A percentile compares a stretch with the other conserved stretches of the same genome.
Evolutionary conservation across 2,888 invertebrate species (phyloP).

Genomic region (Alloscopus bannaensis): DNA sequence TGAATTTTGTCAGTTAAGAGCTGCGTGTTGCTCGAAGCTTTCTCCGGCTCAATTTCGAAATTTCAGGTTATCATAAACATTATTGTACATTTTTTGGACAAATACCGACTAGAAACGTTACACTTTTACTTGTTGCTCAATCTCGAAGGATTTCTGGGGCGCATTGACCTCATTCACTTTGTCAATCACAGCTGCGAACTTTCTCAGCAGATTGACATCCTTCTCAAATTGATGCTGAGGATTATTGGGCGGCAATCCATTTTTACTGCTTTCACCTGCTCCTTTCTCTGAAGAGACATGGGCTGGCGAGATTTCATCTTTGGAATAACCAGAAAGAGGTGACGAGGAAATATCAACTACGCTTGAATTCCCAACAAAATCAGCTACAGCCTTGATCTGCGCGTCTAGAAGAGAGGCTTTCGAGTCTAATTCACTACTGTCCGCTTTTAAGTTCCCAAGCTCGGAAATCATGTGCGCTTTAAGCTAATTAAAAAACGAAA

Average conservation of each 20-base stretch:
- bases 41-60: constrained; percentile 1
- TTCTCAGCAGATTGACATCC: constrained; percentile 6
- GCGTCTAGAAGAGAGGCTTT: constrained; percentile 9
- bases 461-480: constrained; percentile 23
- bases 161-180: not conserved
- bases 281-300: not conserved
- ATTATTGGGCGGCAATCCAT: not conserved
- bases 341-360: too few relatives aligned
- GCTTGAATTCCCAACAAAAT: too few relatives aligned
- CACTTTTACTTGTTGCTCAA: constrained; percentile 30
- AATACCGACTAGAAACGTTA: too few relatives aligned
- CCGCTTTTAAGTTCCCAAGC: constrained; percentile 28
- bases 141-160: not conserved
- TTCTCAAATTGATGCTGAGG: constrained; percentile 8
- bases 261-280: not conserved
- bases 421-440: constrained; percentile 18
- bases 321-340: too few relatives aligned
- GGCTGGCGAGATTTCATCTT: too few relatives aligned
- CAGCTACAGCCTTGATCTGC: not conserved
- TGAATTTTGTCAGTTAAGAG: constrained; percentile 13
- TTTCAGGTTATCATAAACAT: too few relatives aligned
- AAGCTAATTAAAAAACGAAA: constrained; percentile 31
- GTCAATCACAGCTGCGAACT: constrained; percentile 13
- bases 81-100: too few relatives aligned
- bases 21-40: constrained; percentile 9